Conservation (phyloP, 1,140 invertebrate species). For the Sweltsa coloradensis region DNA sequence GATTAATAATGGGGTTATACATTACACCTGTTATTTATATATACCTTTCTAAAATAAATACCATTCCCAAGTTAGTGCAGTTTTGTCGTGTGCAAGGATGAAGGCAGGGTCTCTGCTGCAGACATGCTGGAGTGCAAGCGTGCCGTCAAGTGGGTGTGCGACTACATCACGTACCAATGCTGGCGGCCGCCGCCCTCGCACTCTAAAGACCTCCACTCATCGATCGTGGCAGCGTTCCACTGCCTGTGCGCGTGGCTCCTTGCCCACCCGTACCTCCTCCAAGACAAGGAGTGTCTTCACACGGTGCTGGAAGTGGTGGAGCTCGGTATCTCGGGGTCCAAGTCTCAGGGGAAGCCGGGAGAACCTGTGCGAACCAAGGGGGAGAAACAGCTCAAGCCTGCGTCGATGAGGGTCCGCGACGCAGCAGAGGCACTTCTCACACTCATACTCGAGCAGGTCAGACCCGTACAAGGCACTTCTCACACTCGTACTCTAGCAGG, state of each 20-base stretch:
- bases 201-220: conserved; percentile 95
- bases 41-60: not conserved
- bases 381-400: conserved; percentile 90
- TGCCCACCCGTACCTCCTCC: conserved; percentile 72
- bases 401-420: conserved; percentile 89
- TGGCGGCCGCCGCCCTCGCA: conserved; percentile 88
- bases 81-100: not conserved
- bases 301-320: conserved; percentile 94
- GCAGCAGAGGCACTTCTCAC: conserved; percentile 87
- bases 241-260: conserved; percentile 88
- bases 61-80: too few species aligned
- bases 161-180: conserved; percentile 95
- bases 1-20: too few species aligned
- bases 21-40: not conserved
- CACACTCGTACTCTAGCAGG: too few species aligned
- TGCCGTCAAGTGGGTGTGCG: conserved; percentile 95
- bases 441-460: conserved; percentile 80
- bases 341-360: conserved; percentile 74
- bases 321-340: conserved; percentile 92
- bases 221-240: conserved; percentile 88
- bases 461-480: too few species aligned
- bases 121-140: conserved; percentile 79
- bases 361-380: conserved; percentile 87
- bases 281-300: conserved; percentile 84
- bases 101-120: conserved; percentile 33